Conservation (phyloP, 2,797 vertebrate species). For the Lutjanus campechanus region DNA sequence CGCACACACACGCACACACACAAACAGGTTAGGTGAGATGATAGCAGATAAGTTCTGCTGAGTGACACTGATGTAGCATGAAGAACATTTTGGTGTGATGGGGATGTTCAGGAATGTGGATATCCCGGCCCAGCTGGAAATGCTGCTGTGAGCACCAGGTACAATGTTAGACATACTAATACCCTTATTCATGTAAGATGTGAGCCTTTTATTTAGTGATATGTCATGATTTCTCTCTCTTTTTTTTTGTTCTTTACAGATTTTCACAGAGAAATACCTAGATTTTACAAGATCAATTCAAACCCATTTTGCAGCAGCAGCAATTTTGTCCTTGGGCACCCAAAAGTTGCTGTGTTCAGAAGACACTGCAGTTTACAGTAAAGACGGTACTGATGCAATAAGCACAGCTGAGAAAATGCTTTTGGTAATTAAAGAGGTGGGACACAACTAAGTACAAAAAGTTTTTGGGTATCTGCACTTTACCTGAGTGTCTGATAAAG, state of each 20-base stretch:
- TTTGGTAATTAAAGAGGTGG: neutral
- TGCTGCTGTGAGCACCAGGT: slow-evolving; percentile 23
- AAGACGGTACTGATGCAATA: neutral
- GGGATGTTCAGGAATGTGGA: slow-evolving; percentile 53
- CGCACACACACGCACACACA: slow-evolving; percentile 35
- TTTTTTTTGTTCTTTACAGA: neutral
- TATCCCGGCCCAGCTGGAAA: slow-evolving; percentile 35
- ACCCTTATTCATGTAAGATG: slow-evolving; percentile 4
- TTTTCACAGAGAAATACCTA: neutral
- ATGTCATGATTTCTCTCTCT: neutral
- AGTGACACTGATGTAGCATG: slow-evolving; percentile 42
- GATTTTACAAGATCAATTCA: slow-evolving; percentile 5
- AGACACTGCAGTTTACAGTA: neutral
- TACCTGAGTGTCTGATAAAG: too few relatives aligned
- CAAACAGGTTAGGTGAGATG: slow-evolving; percentile 8
- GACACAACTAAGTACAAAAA: too few relatives aligned
- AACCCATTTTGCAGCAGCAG: neutral
- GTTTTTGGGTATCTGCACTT: too few relatives aligned
- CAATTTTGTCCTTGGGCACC: neutral
- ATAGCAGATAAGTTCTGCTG: slow-evolving; percentile 14
- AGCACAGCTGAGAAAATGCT: neutral
- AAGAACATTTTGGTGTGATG: slow-evolving; percentile 47
- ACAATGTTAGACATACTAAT: neutral
- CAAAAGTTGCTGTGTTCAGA: slow-evolving; percentile 1
- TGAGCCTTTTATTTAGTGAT: slow-evolving; percentile 3